Conservation (phyloP, 35 echinoderm and acorn worm species). For the Anneissia japonica region DNA sequence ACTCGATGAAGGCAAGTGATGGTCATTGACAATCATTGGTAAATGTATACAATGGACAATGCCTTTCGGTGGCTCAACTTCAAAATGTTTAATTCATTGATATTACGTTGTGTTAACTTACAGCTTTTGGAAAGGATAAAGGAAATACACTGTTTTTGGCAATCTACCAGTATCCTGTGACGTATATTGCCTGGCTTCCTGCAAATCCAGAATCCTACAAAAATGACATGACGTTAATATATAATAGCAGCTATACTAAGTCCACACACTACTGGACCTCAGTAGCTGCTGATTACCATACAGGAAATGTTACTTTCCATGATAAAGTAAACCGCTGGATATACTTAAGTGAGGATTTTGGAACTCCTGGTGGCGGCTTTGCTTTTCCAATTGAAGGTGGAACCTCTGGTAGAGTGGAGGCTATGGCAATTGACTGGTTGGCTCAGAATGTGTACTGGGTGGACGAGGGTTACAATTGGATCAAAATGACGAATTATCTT, state of each 20-base stretch:
- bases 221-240: not conserved
- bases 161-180: not conserved
- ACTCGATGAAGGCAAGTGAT: too few relatives aligned
- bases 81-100: too few relatives aligned
- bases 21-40: too few relatives aligned
- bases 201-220: not conserved
- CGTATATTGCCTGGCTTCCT: not conserved
- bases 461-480: constrained; percentile 9
- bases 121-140: too few relatives aligned
- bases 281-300: not conserved
- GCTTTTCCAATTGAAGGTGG: not conserved
- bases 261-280: not conserved
- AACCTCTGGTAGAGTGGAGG: not conserved
- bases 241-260: not conserved
- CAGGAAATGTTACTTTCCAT: not conserved
- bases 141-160: not conserved
- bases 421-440: constrained; percentile 1
- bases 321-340: not conserved
- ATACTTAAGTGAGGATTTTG: not conserved
- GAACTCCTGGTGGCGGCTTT: not conserved
- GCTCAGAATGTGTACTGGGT: constrained; percentile 14
- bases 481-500: not conserved
- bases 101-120: too few relatives aligned
- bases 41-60: too few relatives aligned
- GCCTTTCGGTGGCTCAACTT: too few relatives aligned